Conservation (phyloP, 2,113 vertebrate genomes). For the Pteropus alecto region DNA sequence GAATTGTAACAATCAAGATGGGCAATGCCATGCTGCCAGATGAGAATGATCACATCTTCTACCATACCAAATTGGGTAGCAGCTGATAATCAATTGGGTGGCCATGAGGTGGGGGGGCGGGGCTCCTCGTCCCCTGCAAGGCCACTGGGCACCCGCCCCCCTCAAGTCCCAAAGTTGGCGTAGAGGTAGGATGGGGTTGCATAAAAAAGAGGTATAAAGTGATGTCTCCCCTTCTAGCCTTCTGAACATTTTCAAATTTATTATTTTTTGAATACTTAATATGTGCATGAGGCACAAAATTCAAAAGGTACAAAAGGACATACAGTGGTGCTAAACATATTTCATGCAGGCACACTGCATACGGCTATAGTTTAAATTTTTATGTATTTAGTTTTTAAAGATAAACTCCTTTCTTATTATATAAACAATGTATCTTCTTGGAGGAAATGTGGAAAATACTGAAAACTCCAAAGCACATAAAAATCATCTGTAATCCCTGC, state of each 20-base stretch:
- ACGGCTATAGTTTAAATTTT: background rate
- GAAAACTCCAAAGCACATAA: background rate
- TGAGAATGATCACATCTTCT: background rate
- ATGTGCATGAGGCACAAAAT: background rate
- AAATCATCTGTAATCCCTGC: background rate
- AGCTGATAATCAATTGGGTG: background rate
- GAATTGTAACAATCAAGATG: background rate
- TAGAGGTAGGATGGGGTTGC: background rate
- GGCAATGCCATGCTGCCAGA: background rate
- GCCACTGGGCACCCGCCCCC: background rate
- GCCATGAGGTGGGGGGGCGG: background rate
- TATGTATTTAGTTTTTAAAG: background rate
- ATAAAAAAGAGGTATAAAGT: background rate
- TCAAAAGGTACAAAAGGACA: background rate
- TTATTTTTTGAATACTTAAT: background rate
- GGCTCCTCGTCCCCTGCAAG: background rate
- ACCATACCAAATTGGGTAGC: background rate
- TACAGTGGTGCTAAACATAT: background rate
- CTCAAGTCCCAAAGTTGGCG: background rate
- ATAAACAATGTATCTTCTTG: constrained; percentile 14
- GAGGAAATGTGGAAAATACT: constrained; percentile 5
- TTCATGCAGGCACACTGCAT: background rate
- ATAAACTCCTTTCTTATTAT: background rate
- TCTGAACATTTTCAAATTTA: background rate
- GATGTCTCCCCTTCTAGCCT: background rate